Conservation (phyloP, 2,113 vertebrate species). For the Martes martes region DNA sequence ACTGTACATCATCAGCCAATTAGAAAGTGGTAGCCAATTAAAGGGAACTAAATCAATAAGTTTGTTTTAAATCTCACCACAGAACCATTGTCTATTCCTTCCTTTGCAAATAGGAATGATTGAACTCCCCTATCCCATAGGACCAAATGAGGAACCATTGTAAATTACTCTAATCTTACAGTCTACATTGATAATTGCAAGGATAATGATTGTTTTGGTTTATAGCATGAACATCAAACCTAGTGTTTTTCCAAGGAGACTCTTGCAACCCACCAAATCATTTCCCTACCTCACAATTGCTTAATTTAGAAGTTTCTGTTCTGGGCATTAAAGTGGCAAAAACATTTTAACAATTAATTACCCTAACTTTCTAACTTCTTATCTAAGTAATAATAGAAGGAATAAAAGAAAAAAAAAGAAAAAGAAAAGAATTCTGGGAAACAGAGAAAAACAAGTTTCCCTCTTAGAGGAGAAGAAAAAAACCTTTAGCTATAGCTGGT, state of each 20-base stretch:
- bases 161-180: slow-evolving; percentile 40
- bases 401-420: background rate
- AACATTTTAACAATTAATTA: slow-evolving; percentile 53
- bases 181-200: background rate
- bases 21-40: slow-evolving; percentile 69
- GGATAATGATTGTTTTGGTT: slow-evolving; percentile 24
- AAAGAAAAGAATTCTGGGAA: background rate
- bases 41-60: slow-evolving; percentile 59
- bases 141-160: background rate
- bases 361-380: background rate
- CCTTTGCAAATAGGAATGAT: slow-evolving; percentile 46
- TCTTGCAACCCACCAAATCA: slow-evolving; percentile 50
- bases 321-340: background rate
- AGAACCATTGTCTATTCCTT: slow-evolving; percentile 29
- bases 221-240: background rate
- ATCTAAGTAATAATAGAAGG: background rate
- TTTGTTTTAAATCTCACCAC: slow-evolving; percentile 61
- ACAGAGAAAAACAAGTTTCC: background rate
- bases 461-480: background rate
- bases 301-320: slow-evolving; percentile 55
- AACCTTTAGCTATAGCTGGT: background rate
- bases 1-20: slow-evolving; percentile 52
- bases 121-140: slow-evolving; percentile 27
- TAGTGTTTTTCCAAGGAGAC: slow-evolving; percentile 43
- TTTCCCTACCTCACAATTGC: background rate